Conservation (phyloP, 2,797 vertebrate genomes). For the Takifugu ocellatus region DNA sequence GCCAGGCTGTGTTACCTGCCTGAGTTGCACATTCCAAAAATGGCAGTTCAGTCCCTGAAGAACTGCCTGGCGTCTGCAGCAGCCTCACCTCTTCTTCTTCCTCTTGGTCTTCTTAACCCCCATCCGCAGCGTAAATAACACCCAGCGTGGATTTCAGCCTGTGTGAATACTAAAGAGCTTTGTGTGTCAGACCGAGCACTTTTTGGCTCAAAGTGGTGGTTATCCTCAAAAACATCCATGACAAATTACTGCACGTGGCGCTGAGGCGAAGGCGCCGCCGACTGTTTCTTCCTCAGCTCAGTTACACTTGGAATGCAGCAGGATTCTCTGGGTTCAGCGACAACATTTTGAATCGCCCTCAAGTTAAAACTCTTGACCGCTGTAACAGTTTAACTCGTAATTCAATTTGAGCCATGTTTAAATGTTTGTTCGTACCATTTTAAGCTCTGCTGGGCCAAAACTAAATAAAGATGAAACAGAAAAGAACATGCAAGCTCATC, state of each 20-base stretch:
- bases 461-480: too few species aligned
- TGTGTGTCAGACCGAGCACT: slow-evolving; percentile 57
- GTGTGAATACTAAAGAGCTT: slow-evolving; percentile 52
- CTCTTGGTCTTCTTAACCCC: slow-evolving; percentile 52
- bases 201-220: slow-evolving; percentile 60
- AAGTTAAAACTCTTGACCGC: slow-evolving; percentile 17
- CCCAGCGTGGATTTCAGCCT: slow-evolving; percentile 47
- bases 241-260: slow-evolving; percentile 18
- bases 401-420: neutral
- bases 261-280: slow-evolving; percentile 23
- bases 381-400: neutral
- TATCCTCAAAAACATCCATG: slow-evolving; percentile 51
- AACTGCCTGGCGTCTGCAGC: slow-evolving; percentile 14
- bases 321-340: too few species aligned
- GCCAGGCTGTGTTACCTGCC: slow-evolving; percentile 16
- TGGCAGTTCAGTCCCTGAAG: slow-evolving; percentile 28
- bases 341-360: too few species aligned
- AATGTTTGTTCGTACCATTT: neutral
- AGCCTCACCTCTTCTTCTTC: slow-evolving; percentile 46
- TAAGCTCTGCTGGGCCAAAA: too few species aligned
- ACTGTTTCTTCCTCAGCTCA: slow-evolving; percentile 18
- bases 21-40: slow-evolving; percentile 26
- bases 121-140: slow-evolving; percentile 52
- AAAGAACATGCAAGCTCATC: too few species aligned
- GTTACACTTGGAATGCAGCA: too few species aligned